Percentiles rank a stretch among this genome's conserved stretches.
Evolutionary conservation across 2,888 invertebrate species (phyloP).

Genomic region (Nyleta sp.): DNA sequence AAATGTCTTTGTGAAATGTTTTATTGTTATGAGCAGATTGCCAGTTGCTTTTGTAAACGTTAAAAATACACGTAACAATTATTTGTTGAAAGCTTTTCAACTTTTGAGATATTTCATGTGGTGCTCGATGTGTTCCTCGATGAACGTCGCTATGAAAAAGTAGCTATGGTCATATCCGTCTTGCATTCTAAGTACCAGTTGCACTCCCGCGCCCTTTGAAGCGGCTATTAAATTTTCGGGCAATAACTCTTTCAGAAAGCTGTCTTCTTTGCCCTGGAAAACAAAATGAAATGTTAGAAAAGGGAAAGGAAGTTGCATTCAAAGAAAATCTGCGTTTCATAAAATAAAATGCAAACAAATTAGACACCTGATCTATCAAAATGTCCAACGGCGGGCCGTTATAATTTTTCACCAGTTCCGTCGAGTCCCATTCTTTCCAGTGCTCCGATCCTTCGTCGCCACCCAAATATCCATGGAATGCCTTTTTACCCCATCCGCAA

Average conservation of each 20-base stretch:
- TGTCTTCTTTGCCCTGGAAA: conserved; percentile 91
- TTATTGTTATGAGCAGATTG: too few relatives aligned
- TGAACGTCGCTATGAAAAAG: conserved; percentile 95
- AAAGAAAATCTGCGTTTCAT: too few relatives aligned
- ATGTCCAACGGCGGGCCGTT: conserved; percentile 92
- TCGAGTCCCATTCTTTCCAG: conserved; percentile 96
- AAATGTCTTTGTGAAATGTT: too few relatives aligned
- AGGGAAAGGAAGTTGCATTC: too few relatives aligned
- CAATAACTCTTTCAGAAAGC: conserved; percentile 89
- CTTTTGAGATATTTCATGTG: conserved; percentile 90
- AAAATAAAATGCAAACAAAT: too few relatives aligned
- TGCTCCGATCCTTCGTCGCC: conserved; percentile 84
- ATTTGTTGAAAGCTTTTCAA: conserved; percentile 64
- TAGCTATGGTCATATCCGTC: conserved; percentile 98
- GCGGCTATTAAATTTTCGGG: conserved; percentile 92
- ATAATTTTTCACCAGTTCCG: conserved; percentile 91
- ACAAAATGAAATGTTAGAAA: too few relatives aligned
- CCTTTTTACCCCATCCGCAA: conserved; percentile 95
- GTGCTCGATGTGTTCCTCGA: conserved; percentile 95
- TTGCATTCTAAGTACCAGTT: conserved; percentile 87
- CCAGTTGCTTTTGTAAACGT: too few relatives aligned
- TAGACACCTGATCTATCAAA: conserved; percentile 92
- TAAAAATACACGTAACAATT: too few relatives aligned
- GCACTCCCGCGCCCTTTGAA: conserved; percentile 87
- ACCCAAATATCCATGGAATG: conserved; percentile 92